Conservation (phyloP, 1,140 invertebrate species). For the Ostrea edulis region DNA sequence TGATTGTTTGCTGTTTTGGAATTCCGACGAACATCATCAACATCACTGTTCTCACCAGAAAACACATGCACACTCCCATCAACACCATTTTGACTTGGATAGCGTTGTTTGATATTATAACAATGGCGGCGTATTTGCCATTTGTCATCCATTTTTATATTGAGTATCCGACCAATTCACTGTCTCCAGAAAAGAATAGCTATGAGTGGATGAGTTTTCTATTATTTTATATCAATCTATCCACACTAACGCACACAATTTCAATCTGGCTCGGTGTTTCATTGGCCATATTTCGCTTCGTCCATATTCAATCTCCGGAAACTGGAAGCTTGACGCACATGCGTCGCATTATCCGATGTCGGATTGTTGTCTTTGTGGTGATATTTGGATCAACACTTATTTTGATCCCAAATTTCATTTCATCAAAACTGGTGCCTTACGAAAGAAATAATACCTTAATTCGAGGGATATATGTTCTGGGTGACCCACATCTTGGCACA, state of each 20-base stretch:
- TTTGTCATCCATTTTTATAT: slow-evolving; percentile 86
- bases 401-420: slow-evolving; percentile 88
- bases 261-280: slow-evolving; percentile 96
- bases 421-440: slow-evolving; percentile 64
- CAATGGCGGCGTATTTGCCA: slow-evolving; percentile 93
- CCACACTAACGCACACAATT: slow-evolving; percentile 92
- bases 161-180: slow-evolving; percentile 57
- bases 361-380: slow-evolving; percentile 86
- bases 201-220: slow-evolving; percentile 73
- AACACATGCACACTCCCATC: slow-evolving; percentile 89
- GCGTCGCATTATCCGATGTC: slow-evolving; percentile 79
- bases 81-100: slow-evolving; percentile 91
- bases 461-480: slow-evolving; percentile 67
- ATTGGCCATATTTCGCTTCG: slow-evolving; percentile 88
- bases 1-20: slow-evolving; percentile 92
- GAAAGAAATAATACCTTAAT: neutral
- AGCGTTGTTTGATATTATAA: slow-evolving; percentile 91
- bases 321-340: slow-evolving; percentile 88
- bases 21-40: slow-evolving; percentile 94
- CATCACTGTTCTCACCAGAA: slow-evolving; percentile 92
- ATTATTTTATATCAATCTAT: slow-evolving; percentile 83
- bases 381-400: slow-evolving; percentile 88
- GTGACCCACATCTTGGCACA: slow-evolving; percentile 75
- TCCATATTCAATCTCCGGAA: slow-evolving; percentile 85
- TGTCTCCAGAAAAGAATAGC: slow-evolving; percentile 67